Conservation (phyloP, 2,113 vertebrate species). For the Ciconia maguari region DNA sequence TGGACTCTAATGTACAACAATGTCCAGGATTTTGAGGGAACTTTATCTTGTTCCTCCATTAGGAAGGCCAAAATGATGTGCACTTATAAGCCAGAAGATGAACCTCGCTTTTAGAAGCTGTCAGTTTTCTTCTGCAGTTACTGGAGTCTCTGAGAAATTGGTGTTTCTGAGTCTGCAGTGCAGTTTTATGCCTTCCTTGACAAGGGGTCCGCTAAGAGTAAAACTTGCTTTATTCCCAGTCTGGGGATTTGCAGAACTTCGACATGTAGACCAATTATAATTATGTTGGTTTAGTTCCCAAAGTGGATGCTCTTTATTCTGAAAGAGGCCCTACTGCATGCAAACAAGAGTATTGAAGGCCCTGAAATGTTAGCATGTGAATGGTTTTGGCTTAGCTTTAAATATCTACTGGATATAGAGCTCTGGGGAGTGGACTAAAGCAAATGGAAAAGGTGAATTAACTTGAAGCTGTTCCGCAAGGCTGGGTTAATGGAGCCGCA, state of each 20-base stretch:
- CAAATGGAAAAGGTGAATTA: background rate
- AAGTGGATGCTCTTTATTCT: background rate
- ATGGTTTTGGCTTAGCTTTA: slow-evolving; percentile 33
- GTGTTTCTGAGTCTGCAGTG: background rate
- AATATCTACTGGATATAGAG: background rate
- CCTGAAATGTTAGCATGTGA: background rate
- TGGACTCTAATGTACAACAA: background rate
- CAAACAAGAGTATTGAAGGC: background rate
- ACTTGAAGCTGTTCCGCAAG: background rate
- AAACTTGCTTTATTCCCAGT: background rate
- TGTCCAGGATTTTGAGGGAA: background rate
- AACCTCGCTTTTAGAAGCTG: background rate
- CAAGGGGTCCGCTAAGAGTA: background rate
- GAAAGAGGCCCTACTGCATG: background rate
- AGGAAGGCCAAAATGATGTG: background rate
- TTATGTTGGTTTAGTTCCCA: background rate
- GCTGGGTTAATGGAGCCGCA: background rate
- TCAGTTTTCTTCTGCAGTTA: background rate
- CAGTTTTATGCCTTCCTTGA: background rate
- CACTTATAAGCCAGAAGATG: background rate
- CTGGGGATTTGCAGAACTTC: background rate
- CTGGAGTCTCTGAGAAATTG: background rate
- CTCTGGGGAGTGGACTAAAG: background rate
- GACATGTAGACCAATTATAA: background rate
- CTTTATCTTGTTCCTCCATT: background rate